Percentiles rank a stretch among this genome's conserved stretches.
Evolutionary conservation across 2,797 vertebrate species (phyloP).

Genomic region (Sebastolobus altivelis): DNA sequence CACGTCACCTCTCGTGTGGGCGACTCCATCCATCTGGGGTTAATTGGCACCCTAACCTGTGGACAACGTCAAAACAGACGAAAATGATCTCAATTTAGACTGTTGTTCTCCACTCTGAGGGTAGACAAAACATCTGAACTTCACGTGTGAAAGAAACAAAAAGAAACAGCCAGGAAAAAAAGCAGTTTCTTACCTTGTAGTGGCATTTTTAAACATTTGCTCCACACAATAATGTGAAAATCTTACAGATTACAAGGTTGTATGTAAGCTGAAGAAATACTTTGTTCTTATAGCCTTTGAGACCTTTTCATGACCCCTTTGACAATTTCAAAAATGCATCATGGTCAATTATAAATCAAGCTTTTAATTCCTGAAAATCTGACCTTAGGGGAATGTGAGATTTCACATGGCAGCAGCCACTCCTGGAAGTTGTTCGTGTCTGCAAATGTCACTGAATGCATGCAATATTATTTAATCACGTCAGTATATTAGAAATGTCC

Average conservation of each 20-base stretch:
- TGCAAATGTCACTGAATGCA: constrained; percentile 37
- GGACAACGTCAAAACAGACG: constrained; percentile 29
- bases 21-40: constrained; percentile 51
- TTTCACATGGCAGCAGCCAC: neutral
- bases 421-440: constrained; percentile 20
- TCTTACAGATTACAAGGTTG: neutral
- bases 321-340: neutral
- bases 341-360: neutral
- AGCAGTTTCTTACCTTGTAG: neutral
- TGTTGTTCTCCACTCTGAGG: neutral
- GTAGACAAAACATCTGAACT: constrained; percentile 53
- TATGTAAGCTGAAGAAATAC: neutral
- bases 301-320: constrained; percentile 1
- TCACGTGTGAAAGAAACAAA: neutral
- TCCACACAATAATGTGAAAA: neutral
- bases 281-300: neutral
- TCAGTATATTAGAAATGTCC: constrained; percentile 32
- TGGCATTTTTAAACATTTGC: neutral
- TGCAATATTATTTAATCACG: constrained; percentile 51
- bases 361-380: neutral
- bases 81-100: constrained; percentile 7
- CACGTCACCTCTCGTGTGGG: constrained; percentile 57
- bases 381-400: neutral
- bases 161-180: neutral
- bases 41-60: constrained; percentile 37